Evolutionary conservation across 2,888 invertebrate genomes (phyloP).

Genomic region (Andrena dorsata): DNA sequence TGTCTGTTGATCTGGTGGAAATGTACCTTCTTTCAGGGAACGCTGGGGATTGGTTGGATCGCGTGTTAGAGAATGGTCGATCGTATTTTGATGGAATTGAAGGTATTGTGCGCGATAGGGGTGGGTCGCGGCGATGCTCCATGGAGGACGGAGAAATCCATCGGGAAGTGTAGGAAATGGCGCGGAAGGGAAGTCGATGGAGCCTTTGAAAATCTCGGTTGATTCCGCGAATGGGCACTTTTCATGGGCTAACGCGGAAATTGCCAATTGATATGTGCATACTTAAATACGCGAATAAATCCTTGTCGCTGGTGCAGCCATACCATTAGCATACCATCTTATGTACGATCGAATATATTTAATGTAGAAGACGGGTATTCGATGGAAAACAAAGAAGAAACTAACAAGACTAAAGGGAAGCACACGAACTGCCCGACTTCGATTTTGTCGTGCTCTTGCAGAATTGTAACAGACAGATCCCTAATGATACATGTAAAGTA

Average conservation of each 20-base stretch:
- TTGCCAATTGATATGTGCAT: constrained; percentile 41
- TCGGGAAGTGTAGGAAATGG: constrained; percentile 45
- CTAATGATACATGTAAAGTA: too few relatives aligned
- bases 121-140: constrained; percentile 45
- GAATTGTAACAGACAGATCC: too few relatives aligned
- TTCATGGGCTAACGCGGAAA: constrained; percentile 40
- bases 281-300: constrained; percentile 36
- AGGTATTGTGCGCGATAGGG: constrained; percentile 43
- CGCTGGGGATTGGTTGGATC: constrained; percentile 16
- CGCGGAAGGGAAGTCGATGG: constrained; percentile 38
- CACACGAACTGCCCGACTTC: too few relatives aligned
- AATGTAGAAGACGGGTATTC: background rate
- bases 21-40: constrained; percentile 13
- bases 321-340: too few relatives aligned
- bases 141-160: constrained; percentile 33
- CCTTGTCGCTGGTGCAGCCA: background rate
- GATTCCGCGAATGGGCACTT: constrained; percentile 50
- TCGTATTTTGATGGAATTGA: constrained; percentile 43
- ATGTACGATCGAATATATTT: background rate
- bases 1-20: background rate
- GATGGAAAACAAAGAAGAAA: constrained; percentile 11
- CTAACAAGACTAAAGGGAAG: constrained; percentile 40
- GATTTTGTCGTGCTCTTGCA: too few relatives aligned
- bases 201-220: constrained; percentile 31
- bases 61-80: constrained; percentile 31